phyloP scores from a whole-genome alignment of 2,797 vertebrate species.

The Falco berigora region DNA sequence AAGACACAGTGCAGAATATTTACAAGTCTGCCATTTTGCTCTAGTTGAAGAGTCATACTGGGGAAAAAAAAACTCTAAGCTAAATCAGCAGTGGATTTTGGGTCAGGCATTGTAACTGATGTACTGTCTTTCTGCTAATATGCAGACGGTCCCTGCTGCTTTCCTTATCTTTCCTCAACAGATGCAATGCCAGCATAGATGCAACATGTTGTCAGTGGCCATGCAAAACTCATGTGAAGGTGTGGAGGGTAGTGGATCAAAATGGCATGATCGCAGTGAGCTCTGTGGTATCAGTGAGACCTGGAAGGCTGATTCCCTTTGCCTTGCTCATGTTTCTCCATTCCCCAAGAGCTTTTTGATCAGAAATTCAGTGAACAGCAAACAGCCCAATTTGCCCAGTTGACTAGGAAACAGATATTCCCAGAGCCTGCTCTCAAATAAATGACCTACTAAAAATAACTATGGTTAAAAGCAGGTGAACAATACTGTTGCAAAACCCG shows the following conservation, averaged over 20 bases:
- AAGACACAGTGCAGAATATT: background rate
- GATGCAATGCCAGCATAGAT: background rate
- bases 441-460: conserved; percentile 11
- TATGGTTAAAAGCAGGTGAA: background rate
- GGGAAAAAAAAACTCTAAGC: background rate
- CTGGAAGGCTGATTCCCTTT: background rate
- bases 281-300: background rate
- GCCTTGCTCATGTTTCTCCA: background rate
- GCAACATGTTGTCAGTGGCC: background rate
- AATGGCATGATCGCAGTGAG: background rate
- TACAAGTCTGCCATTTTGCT: background rate
- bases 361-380: background rate
- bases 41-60: too few species aligned
- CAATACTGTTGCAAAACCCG: background rate
- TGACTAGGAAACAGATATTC: background rate
- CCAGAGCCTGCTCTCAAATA: background rate
- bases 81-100: background rate
- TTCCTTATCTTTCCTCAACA: background rate
- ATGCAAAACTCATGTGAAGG: accelerated
- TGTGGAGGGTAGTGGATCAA: accelerated
- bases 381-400: background rate
- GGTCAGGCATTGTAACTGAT: background rate
- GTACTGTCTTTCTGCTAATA: background rate
- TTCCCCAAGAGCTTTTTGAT: background rate
- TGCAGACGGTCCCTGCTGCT: background rate